phyloP scores from a whole-genome alignment of 2,888 invertebrate genomes.

The Ditula angustiorana region DNA sequence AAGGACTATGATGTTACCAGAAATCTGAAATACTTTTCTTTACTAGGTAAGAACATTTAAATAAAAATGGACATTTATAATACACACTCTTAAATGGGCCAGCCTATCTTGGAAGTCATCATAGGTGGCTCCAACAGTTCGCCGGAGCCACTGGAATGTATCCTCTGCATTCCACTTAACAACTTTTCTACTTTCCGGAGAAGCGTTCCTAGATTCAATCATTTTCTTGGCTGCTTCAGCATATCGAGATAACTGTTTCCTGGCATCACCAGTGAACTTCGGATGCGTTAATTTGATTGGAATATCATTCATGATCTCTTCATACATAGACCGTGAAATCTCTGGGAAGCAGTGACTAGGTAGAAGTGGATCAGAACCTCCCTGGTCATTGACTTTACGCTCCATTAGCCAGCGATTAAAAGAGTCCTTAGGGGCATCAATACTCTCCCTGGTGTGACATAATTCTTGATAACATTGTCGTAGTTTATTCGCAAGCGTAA shows the following conservation, averaged over 20 bases:
- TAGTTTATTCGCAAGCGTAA: conserved; percentile 92
- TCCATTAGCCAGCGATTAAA: conserved; percentile 99
- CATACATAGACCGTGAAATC: conserved; percentile 97
- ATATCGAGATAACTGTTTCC: conserved; percentile 96
- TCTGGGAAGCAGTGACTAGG: conserved; percentile 97
- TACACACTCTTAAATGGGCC: conserved; percentile 91
- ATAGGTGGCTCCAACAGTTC: conserved; percentile 96
- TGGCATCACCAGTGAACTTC: conserved; percentile 97
- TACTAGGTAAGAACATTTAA: too few species aligned
- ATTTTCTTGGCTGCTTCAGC: conserved; percentile 99
- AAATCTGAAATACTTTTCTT: too few species aligned
- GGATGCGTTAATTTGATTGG: conserved; percentile 98
- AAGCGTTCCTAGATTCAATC: conserved; percentile 96
- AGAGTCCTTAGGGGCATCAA: conserved; percentile 98
- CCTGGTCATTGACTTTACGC: conserved; percentile 94
- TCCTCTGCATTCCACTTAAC: conserved; percentile 99
- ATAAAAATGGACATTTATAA: conserved; percentile 44
- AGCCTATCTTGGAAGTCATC: conserved; percentile 96
- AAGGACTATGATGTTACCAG: too few species aligned
- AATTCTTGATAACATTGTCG: conserved; percentile 97
- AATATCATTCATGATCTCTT: conserved; percentile 99
- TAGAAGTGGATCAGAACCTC: conserved; percentile 95
- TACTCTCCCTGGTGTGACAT: conserved; percentile 96
- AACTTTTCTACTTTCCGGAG: conserved; percentile 97
- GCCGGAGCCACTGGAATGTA: conserved; percentile 97